Percentiles rank a stretch among this genome's conserved stretches.
These are phyloP conservation scores for Endotricha flammealis DNA, from an alignment of 2,888 invertebrate species.

Conservation along the genomic window DNA sequence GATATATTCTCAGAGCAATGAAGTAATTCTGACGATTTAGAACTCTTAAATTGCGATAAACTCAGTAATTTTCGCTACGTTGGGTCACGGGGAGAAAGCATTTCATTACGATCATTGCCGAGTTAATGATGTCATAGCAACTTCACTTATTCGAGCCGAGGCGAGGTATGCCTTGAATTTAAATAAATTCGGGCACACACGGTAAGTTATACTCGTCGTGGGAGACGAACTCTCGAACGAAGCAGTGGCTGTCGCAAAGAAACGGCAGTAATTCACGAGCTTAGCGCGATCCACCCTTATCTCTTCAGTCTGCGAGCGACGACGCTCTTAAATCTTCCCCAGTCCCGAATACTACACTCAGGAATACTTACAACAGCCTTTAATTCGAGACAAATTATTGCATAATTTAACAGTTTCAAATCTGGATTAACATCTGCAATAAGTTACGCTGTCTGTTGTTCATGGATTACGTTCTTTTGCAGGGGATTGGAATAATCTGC, in stretches of 20 bases:
- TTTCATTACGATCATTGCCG: conserved; percentile 62
- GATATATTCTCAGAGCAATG: conserved; percentile 32
- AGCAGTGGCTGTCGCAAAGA: conserved; percentile 44
- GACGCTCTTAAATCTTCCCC: conserved; percentile 56
- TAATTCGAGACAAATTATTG: conserved; percentile 58
- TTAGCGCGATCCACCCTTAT: conserved; percentile 57
- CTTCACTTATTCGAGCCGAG: conserved; percentile 38
- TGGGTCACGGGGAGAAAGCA: conserved; percentile 45
- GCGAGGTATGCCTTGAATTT: conserved; percentile 54
- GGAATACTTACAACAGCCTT: conserved; percentile 53
- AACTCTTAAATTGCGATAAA: conserved; percentile 47
- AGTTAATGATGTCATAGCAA: conserved; percentile 62
- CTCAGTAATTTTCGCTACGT: conserved; percentile 41
- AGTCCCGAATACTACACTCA: conserved; percentile 48
- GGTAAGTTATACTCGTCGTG: conserved; percentile 35
- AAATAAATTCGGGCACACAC: conserved; percentile 52
- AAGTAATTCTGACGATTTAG: conserved; percentile 37
- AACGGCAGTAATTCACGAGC: conserved; percentile 55
- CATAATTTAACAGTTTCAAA: conserved; percentile 45
- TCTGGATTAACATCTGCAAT: conserved; percentile 29
- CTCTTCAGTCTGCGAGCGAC: conserved; percentile 51
- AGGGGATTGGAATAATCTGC: conserved; percentile 8
- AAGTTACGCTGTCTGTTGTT: conserved; percentile 19
- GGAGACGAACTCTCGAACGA: conserved; percentile 34
- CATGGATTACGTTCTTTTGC: conserved; percentile 6